Evolutionary conservation across 1,140 invertebrate species (phyloP).

Genomic region (Drosophila miranda): DNA sequence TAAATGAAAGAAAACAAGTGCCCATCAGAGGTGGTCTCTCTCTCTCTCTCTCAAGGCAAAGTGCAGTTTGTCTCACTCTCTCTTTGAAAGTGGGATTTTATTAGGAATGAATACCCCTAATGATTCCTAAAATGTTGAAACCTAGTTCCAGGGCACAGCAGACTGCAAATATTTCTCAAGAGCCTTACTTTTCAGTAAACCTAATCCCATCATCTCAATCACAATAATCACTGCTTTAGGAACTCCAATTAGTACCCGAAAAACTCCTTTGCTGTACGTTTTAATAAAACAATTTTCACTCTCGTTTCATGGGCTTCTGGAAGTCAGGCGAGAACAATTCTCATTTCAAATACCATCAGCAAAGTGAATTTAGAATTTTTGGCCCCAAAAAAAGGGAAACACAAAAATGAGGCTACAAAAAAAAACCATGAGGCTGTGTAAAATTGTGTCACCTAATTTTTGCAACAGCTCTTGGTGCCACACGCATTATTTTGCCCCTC

Average conservation of each 20-base stretch:
- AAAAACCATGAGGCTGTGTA: constrained; percentile 15
- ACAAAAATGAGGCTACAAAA: constrained; percentile 2
- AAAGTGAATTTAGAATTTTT: constrained; percentile 64
- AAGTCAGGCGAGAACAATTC: constrained; percentile 29
- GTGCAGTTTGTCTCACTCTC: too few relatives aligned
- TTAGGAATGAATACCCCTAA: too few relatives aligned
- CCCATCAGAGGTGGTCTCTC: background rate
- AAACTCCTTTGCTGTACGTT: constrained; percentile 2
- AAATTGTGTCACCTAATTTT: constrained; percentile 74
- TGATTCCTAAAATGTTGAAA: too few relatives aligned
- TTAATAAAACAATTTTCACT: constrained; percentile 27
- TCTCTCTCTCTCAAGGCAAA: too few relatives aligned
- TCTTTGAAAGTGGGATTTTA: too few relatives aligned
- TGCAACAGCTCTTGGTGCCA: constrained; percentile 54
- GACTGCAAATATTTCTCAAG: too few relatives aligned
- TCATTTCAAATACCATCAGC: constrained; percentile 68
- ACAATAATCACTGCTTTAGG: too few relatives aligned
- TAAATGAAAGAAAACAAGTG: background rate
- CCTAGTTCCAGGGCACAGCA: too few relatives aligned
- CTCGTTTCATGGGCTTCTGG: constrained; percentile 4
- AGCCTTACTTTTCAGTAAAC: too few relatives aligned
- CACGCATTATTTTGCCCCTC: constrained; percentile 57
- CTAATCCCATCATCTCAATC: too few relatives aligned
- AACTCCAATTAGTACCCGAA: too few relatives aligned
- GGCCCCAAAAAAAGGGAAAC: constrained; percentile 14